Base-by-base conservation (phyloP, 2,113 vertebrate species). In the Ursus arctos region DNA sequence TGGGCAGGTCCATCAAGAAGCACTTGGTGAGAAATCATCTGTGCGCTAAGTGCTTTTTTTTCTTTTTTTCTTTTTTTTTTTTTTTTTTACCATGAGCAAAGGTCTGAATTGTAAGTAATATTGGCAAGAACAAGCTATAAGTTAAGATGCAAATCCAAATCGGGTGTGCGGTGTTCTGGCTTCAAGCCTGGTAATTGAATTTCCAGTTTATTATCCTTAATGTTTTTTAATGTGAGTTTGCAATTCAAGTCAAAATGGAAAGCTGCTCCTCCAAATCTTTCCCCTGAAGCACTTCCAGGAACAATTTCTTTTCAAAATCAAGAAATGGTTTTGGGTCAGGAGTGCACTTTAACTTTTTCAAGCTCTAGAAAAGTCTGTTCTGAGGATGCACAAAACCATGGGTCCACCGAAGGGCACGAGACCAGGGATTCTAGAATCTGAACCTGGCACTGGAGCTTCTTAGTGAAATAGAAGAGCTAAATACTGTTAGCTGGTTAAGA, bases 141-240 rank as follows among this genome's bases (percentile, higher is more conserved):
- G 96, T 96, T 97, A 97, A 97, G 97, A 98, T 98, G 98, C 97
- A 98, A 98, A 98, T 98, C 94, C 98, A 97, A 97, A 97, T 88
- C 55, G 59, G 98, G 93, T 97, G 92, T 86, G 92, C 49, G 40
- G 85, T 95, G 95, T 88, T 96, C 97, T 98, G 98, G 98, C 97
- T 98, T 98, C 95, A 72, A 98, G 97, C 98, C 98, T 98, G 93
- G 98, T 98, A 98, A 98, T 98, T 98, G 97, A 97, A 98, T 98
- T 98, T 98, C 97, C 97, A 98, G 98, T 98, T 98, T 98, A 98
- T 98, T 98, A 96, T 98, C 97, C 97, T 97, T 98, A 98, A 98
- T 98, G 97, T 98, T 98, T 98, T 98, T 98, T 98, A 98, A 98
- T 98, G 97, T 96, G 97, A 97, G 97, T 98, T 97, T 98, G 96